Conservation (phyloP, 2,888 invertebrate genomes). For the Eupithecia tripunctaria region DNA sequence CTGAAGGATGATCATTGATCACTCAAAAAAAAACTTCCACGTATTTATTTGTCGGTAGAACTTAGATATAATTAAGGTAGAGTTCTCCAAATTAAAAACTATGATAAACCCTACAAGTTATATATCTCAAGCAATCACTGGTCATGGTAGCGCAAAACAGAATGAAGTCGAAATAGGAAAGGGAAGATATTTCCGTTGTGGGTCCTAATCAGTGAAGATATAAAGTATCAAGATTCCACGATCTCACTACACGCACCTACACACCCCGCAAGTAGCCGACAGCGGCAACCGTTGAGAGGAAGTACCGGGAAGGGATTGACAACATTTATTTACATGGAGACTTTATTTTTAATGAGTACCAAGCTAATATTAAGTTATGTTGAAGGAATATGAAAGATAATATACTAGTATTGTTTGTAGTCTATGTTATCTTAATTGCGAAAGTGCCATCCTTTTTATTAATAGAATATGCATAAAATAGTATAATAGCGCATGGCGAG, state of each 20-base stretch:
- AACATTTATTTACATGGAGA: slow-evolving; percentile 50
- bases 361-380: neutral
- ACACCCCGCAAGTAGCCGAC: slow-evolving; percentile 32
- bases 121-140: neutral
- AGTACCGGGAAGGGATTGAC: slow-evolving; percentile 48
- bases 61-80: neutral
- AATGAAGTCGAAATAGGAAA: neutral
- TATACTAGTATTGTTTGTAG: neutral
- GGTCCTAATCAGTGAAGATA: neutral
- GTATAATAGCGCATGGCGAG: neutral
- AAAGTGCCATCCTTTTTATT: neutral
- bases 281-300: slow-evolving; percentile 60
- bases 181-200: neutral
- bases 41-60: neutral
- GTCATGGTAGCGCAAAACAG: neutral
- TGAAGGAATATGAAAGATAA: neutral
- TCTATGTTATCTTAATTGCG: neutral
- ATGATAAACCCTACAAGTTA: too few relatives aligned
- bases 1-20: neutral
- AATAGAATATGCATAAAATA: neutral
- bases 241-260: neutral
- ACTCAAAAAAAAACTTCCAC: neutral
- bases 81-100: too few relatives aligned
- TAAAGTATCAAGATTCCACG: slow-evolving; percentile 29
- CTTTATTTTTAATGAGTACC: neutral